Conservation (phyloP, 2,113 vertebrate genomes). For the Entomyzon cyanotis region DNA sequence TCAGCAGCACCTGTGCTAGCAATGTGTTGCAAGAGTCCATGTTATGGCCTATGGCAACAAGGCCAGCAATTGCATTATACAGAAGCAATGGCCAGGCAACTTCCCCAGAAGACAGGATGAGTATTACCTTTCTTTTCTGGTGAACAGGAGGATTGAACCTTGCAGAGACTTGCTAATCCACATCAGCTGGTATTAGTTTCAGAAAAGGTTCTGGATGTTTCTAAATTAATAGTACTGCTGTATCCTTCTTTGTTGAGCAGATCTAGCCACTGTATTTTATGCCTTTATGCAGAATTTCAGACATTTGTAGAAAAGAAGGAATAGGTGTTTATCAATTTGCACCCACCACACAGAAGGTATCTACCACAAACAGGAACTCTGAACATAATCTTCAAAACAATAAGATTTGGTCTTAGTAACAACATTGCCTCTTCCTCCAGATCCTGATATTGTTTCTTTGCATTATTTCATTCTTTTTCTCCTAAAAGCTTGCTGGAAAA, state of each 20-base stretch:
- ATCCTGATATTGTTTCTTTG: background rate
- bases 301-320: background rate
- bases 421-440: background rate
- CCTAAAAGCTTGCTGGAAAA: background rate
- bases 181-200: rapidly evolving
- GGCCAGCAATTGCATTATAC: background rate
- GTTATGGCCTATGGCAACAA: background rate
- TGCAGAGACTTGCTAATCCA: background rate
- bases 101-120: background rate
- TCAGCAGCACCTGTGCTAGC: background rate
- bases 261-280: background rate
- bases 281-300: background rate
- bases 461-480: background rate
- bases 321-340: background rate
- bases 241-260: background rate
- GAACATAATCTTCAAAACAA: background rate
- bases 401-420: background rate
- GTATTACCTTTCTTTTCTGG: background rate
- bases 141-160: background rate
- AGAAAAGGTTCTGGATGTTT: background rate
- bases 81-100: background rate
- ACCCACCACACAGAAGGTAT: background rate
- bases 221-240: background rate
- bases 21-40: background rate
- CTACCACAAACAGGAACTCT: background rate